A percentile compares a stretch with the other conserved stretches of the same genome.
These are phyloP conservation scores for Sphaerodactylus townsendi DNA, from an alignment of 2,113 vertebrate species.

Conservation along the genomic window DNA sequence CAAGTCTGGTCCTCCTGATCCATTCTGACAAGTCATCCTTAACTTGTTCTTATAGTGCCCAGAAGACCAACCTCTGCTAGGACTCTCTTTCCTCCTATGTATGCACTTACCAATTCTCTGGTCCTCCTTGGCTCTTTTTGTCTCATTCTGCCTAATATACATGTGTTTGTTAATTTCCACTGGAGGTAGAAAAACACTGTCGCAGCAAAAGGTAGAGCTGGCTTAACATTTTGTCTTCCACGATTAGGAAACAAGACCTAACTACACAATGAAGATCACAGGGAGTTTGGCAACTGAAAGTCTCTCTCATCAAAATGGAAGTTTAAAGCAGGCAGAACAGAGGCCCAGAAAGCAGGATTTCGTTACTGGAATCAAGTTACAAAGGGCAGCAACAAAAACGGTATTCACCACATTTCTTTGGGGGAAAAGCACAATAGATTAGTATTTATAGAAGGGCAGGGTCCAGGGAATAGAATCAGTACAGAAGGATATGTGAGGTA, in stretches of 20 bases:
- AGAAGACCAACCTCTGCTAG: not conserved
- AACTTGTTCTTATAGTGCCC: not conserved
- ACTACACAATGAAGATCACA: not conserved
- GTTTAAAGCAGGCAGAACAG: not conserved
- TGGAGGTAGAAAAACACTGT: not conserved
- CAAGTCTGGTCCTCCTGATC: not conserved
- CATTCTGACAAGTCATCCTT: not conserved
- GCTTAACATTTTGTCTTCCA: not conserved
- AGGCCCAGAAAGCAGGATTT: slow-evolving; percentile 1
- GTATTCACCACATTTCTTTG: not conserved
- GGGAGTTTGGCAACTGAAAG: not conserved
- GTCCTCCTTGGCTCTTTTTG: not conserved
- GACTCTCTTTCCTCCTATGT: not conserved
- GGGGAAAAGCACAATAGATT: not conserved
- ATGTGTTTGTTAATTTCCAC: not conserved
- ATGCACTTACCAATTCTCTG: not conserved
- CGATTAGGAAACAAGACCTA: not conserved
- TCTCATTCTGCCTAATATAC: not conserved
- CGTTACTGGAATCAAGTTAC: slow-evolving; percentile 30
- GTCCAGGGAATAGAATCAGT: not conserved
- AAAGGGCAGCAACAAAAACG: slow-evolving; percentile 30
- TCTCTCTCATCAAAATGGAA: slow-evolving; percentile 24
- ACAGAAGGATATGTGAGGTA: not conserved
- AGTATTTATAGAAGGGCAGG: not conserved
- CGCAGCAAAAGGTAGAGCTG: not conserved